phyloP scores from a whole-genome alignment of 92 coral and sea anemone species.

The Parazoanthus atlanticus region DNA sequence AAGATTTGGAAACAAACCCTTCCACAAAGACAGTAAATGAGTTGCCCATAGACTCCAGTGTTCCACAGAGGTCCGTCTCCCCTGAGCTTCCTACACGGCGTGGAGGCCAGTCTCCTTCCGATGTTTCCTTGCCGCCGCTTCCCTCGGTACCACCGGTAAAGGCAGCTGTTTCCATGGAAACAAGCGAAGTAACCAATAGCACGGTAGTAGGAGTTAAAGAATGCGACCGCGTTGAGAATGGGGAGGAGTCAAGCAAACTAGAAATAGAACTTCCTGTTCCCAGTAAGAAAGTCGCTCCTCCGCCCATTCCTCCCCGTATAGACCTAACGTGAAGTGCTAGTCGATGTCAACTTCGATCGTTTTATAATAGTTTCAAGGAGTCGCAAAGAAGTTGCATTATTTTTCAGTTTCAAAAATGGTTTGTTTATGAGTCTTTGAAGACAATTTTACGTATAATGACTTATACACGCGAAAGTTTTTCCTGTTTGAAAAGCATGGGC shows the following conservation, averaged over 20 bases:
- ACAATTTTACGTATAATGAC: no score
- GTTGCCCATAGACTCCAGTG: not conserved
- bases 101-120: not conserved
- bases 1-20: slow-evolving; percentile 12
- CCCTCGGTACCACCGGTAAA: not conserved
- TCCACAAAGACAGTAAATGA: not conserved
- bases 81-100: not conserved
- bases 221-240: not conserved
- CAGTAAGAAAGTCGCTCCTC: slow-evolving; percentile 6
- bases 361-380: not conserved
- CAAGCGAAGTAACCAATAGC: not conserved
- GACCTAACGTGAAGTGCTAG: slow-evolving; percentile 13
- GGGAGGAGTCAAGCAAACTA: not conserved
- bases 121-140: not conserved
- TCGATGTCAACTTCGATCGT: not conserved
- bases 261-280: not conserved
- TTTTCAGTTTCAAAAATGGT: no score
- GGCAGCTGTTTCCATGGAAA: not conserved
- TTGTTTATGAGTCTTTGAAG: no score
- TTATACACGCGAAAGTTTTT: no score
- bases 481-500: no score
- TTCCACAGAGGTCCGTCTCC: not conserved
- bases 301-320: slow-evolving; percentile 41
- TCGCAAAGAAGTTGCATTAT: not conserved
- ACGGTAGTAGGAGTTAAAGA: not conserved